Percentiles rank a stretch among this genome's conserved stretches.
phyloP scores from a whole-genome alignment of 1,140 invertebrate species.

The Babylonia areolata region DNA sequence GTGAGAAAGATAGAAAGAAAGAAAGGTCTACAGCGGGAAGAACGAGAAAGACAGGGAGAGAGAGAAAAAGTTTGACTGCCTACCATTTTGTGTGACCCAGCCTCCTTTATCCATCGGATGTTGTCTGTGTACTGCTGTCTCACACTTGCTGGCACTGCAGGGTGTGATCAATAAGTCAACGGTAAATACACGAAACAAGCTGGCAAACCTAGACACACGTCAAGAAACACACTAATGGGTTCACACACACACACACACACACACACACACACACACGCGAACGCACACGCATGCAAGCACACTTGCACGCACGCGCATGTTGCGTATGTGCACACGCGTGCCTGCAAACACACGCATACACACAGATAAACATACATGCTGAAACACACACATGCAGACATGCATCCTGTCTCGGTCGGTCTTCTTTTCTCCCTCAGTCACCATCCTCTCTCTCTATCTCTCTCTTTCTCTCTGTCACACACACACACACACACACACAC shows the following conservation, averaged over 20 bases:
- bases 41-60: neutral
- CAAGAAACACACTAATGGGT: neutral
- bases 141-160: conserved; percentile 74
- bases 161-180: neutral
- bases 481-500: too few relatives aligned
- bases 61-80: neutral
- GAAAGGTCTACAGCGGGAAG: neutral
- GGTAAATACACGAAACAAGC: neutral
- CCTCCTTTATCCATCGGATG: conserved; percentile 81
- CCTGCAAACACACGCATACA: neutral
- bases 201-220: neutral
- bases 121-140: conserved; percentile 82
- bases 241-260: neutral
- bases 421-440: too few relatives aligned
- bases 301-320: neutral
- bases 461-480: too few relatives aligned
- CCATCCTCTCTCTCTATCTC: too few relatives aligned
- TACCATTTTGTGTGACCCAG: conserved; percentile 80
- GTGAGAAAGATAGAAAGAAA: neutral
- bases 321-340: neutral
- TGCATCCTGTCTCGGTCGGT: too few relatives aligned
- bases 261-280: conserved; percentile 1
- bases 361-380: neutral
- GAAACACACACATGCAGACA: neutral
- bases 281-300: neutral